These are phyloP conservation scores for Syngnathus scovelli DNA, from an alignment of 2,113 vertebrate genomes.

Conservation along the genomic window DNA sequence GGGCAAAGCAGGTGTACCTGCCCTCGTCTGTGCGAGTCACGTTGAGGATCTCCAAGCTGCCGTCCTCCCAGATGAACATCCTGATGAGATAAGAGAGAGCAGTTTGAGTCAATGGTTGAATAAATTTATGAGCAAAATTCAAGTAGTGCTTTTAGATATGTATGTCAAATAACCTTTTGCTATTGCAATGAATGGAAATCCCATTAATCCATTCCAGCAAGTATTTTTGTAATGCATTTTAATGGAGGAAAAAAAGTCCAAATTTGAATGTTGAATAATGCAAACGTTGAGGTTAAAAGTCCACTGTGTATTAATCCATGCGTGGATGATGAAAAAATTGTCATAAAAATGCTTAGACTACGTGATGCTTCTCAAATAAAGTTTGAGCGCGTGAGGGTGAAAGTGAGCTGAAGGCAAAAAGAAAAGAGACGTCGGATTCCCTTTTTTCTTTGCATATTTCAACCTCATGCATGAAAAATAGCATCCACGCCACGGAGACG, in stretches of 20 bases:
- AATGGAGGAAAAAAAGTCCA: not conserved
- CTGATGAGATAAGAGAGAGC: conserved; percentile 54
- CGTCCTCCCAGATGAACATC: conserved; percentile 87
- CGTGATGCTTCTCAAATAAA: not conserved
- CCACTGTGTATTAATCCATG: conserved; percentile 12
- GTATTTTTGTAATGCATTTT: not conserved
- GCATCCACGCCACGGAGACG: conserved; percentile 9
- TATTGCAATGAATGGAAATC: too few species aligned
- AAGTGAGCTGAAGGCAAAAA: conserved; percentile 12
- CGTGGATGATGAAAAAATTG: conserved; percentile 19
- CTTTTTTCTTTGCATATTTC: conserved; percentile 32
- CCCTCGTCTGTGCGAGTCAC: conserved; percentile 85
- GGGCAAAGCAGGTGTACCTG: conserved; percentile 89
- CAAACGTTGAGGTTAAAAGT: conserved; percentile 39
- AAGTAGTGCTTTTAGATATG: too few species aligned
- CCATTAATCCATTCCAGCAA: not conserved
- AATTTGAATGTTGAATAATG: conserved; percentile 25
- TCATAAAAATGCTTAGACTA: conserved; percentile 19
- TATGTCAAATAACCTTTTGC: not conserved
- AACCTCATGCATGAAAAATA: conserved; percentile 35
- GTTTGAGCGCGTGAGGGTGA: conserved; percentile 1
- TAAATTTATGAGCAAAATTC: too few species aligned
- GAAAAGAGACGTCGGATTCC: not conserved
- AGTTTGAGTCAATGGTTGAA: not conserved
- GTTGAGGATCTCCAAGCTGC: conserved; percentile 90